These are phyloP conservation scores for Melikaiella ostensackeni DNA, from an alignment of 2,888 invertebrate genomes.

Conservation along the genomic window DNA sequence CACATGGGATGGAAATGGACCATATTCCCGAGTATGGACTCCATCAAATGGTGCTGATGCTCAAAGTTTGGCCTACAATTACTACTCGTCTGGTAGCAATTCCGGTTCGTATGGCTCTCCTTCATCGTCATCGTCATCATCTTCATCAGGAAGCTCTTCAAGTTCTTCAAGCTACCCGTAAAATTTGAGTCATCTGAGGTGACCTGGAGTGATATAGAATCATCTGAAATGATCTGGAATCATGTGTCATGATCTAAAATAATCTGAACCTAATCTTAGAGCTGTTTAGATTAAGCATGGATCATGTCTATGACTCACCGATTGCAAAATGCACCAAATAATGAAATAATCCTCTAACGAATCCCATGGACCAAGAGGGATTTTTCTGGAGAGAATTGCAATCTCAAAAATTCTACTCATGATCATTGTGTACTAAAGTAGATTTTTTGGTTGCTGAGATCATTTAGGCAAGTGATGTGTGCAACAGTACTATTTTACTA, in stretches of 20 bases:
- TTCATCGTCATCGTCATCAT: conserved; percentile 80
- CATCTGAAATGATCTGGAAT: background rate
- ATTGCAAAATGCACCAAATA: conserved; percentile 63
- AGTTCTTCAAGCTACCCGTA: conserved; percentile 54
- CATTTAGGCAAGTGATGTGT: conserved; percentile 3
- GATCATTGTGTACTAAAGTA: background rate
- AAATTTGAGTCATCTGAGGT: background rate
- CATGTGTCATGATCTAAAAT: background rate
- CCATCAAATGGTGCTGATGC: conserved; percentile 70
- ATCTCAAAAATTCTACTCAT: background rate
- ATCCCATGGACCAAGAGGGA: background rate
- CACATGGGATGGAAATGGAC: conserved; percentile 87
- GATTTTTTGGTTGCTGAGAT: background rate
- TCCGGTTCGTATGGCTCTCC: conserved; percentile 87
- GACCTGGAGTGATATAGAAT: background rate
- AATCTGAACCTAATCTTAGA: background rate
- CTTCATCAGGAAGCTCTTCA: conserved; percentile 68
- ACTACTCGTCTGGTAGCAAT: conserved; percentile 80
- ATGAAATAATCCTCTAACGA: conserved; percentile 43
- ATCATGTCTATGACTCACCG: conserved; percentile 50
- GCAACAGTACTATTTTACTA: background rate
- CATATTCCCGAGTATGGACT: conserved; percentile 89
- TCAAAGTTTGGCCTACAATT: conserved; percentile 77
- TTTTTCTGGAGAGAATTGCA: background rate
- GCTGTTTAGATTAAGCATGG: background rate